Conservation (phyloP, 2,797 vertebrate genomes). For the Phaenicophaeus curvirostris region DNA sequence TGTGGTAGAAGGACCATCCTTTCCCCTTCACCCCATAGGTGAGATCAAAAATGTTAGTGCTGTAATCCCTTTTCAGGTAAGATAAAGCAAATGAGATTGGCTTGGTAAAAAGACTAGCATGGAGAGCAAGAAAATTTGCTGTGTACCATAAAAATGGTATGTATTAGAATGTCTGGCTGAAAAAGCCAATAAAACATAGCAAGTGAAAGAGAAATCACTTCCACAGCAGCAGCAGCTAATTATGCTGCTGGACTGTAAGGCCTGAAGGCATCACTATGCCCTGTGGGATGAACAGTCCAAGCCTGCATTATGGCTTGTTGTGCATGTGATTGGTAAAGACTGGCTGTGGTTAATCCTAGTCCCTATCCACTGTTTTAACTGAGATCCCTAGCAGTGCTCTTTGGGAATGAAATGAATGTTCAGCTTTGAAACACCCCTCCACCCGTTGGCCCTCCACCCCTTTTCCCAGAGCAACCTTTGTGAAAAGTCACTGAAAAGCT, state of each 20-base stretch:
- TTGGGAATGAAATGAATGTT: not conserved
- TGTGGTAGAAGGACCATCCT: not conserved
- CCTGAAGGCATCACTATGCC: not conserved
- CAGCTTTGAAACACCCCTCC: not conserved
- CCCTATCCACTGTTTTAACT: not conserved
- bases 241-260: not conserved
- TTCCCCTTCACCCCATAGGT: not conserved
- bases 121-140: not conserved
- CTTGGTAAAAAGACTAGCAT: not conserved
- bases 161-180: not conserved
- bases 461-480: not conserved
- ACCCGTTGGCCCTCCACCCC: not conserved
- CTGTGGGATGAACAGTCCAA: not conserved
- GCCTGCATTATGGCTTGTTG: accelerated
- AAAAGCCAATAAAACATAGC: not conserved
- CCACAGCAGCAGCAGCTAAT: not conserved
- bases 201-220: not conserved
- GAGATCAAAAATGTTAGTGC: not conserved
- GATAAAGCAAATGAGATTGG: not conserved
- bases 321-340: not conserved
- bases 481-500: not conserved
- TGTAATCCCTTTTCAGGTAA: not conserved
- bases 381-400: not conserved
- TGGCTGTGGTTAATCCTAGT: not conserved
- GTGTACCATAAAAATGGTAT: not conserved